phyloP scores from a whole-genome alignment of 2,888 invertebrate species.

The Eucera pruinosa region DNA sequence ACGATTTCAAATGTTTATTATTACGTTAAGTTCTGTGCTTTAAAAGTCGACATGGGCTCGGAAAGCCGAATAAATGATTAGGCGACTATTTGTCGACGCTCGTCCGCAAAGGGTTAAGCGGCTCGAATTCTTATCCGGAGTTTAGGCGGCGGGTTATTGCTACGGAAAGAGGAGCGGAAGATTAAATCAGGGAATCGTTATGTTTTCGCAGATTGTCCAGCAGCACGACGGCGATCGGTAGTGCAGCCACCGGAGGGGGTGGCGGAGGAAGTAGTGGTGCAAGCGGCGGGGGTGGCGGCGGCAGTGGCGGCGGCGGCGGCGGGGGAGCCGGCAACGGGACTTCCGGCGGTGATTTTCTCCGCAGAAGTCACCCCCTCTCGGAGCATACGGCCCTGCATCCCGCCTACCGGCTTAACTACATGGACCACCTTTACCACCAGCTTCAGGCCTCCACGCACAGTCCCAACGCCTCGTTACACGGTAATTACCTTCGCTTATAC shows the following conservation, averaged over 20 bases:
- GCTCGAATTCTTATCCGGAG: too few relatives aligned
- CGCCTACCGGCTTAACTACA: slow-evolving; percentile 90
- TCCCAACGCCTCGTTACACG: slow-evolving; percentile 89
- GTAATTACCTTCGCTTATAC: slow-evolving; percentile 82
- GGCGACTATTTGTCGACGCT: too few relatives aligned
- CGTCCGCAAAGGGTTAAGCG: too few relatives aligned
- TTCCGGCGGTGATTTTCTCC: slow-evolving; percentile 87
- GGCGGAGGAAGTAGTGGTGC: slow-evolving; percentile 72
- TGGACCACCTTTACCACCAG: slow-evolving; percentile 91
- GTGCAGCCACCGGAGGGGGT: slow-evolving; percentile 83
- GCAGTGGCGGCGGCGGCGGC: slow-evolving; percentile 84
- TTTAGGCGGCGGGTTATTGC: too few relatives aligned
- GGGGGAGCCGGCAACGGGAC: slow-evolving; percentile 86
- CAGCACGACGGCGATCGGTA: slow-evolving; percentile 79
- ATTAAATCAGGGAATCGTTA: neutral
- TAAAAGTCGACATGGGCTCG: too few relatives aligned
- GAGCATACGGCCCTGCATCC: slow-evolving; percentile 88
- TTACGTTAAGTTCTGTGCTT: too few relatives aligned
- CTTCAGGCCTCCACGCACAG: slow-evolving; percentile 88
- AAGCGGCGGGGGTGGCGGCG: slow-evolving; percentile 73
- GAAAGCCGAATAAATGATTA: too few relatives aligned
- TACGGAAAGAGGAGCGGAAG: too few relatives aligned
- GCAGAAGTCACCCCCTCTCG: slow-evolving; percentile 87
- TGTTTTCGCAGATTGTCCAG: slow-evolving; percentile 78
- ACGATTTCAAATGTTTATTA: too few relatives aligned